Conservation (phyloP, 2,888 invertebrate genomes). For the Euproctis similis region DNA sequence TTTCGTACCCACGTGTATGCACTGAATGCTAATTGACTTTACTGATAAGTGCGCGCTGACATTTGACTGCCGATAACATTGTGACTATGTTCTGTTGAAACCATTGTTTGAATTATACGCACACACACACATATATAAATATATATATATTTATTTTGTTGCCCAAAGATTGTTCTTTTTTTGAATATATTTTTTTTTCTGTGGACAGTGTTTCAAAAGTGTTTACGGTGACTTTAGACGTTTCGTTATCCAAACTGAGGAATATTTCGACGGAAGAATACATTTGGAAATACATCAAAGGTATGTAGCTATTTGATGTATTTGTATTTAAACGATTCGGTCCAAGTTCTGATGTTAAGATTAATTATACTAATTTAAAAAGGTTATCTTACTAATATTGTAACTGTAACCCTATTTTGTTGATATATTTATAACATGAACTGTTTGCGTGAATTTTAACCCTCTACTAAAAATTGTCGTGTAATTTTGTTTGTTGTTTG, state of each 20-base stretch:
- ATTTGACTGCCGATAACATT: slow-evolving; percentile 53
- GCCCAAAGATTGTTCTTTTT: slow-evolving; percentile 17
- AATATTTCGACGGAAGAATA: slow-evolving; percentile 59
- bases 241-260: slow-evolving; percentile 64
- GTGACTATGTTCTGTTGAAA: slow-evolving; percentile 31
- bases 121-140: too few species aligned
- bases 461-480: too few species aligned
- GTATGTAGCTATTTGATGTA: slow-evolving; percentile 39
- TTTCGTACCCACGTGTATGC: slow-evolving; percentile 50
- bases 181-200: slow-evolving; percentile 27
- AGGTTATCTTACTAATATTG: too few species aligned
- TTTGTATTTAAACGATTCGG: slow-evolving; percentile 33
- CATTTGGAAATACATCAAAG: slow-evolving; percentile 69
- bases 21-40: slow-evolving; percentile 47
- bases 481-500: too few species aligned
- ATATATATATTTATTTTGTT: too few species aligned
- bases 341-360: slow-evolving; percentile 49
- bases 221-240: slow-evolving; percentile 50
- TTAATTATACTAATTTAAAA: too few species aligned
- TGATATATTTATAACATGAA: too few species aligned
- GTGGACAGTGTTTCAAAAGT: slow-evolving; percentile 53
- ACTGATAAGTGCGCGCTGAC: slow-evolving; percentile 58
- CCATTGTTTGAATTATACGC: slow-evolving; percentile 24
- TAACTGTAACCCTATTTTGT: too few species aligned
- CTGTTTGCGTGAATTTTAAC: too few species aligned